phyloP scores from a whole-genome alignment of 2,113 vertebrate genomes.

The Catharus minimus region DNA sequence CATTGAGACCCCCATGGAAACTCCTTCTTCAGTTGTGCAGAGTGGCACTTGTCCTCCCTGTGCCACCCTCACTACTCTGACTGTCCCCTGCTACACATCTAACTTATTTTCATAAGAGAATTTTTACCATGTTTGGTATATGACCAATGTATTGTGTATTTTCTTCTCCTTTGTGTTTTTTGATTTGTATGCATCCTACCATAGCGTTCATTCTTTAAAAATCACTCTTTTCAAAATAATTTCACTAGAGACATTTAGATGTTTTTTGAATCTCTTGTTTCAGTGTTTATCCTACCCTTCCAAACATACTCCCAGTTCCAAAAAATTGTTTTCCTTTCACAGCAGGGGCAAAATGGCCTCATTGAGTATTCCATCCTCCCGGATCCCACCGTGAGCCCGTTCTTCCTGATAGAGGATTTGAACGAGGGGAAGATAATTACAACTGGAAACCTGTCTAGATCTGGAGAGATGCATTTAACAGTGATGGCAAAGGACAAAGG shows the following conservation, averaged over 20 bases:
- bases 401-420: conserved; percentile 55
- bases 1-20: not conserved
- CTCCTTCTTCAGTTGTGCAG: not conserved
- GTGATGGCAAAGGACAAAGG: conserved; percentile 65
- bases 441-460: conserved; percentile 27
- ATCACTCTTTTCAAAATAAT: not conserved
- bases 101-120: not conserved
- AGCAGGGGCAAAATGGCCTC: conserved; percentile 58
- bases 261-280: not conserved
- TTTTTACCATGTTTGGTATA: not conserved
- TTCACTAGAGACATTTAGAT: not conserved
- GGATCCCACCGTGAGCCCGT: not conserved
- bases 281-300: not conserved
- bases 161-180: not conserved
- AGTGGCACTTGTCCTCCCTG: not conserved
- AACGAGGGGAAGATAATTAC: conserved; percentile 58
- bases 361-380: conserved; percentile 56
- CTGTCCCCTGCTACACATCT: not conserved
- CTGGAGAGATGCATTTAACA: conserved; percentile 31
- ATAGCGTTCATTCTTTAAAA: not conserved
- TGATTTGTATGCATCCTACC: not conserved
- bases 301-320: not conserved
- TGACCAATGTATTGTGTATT: not conserved
- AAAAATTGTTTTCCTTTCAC: not conserved
- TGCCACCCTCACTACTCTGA: not conserved